phyloP scores from a whole-genome alignment of 2,888 invertebrate species.

The Acholoe squamosa region DNA sequence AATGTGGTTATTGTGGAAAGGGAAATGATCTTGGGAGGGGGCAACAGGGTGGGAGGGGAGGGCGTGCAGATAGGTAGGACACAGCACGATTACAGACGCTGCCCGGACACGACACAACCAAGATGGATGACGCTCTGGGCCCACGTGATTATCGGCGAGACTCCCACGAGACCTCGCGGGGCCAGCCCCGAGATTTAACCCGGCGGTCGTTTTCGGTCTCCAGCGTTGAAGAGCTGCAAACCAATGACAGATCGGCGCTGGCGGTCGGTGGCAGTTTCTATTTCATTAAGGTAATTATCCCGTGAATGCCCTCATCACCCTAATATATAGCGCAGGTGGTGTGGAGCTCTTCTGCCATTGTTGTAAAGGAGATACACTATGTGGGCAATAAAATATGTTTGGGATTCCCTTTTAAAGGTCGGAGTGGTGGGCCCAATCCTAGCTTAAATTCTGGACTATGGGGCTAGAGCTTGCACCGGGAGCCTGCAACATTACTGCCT shows the following conservation, averaged over 20 bases:
- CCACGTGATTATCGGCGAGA: constrained; percentile 58
- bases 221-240: neutral
- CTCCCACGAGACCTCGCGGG: constrained; percentile 23
- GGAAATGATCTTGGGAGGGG: neutral
- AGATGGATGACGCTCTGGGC: constrained; percentile 46
- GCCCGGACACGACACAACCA: neutral
- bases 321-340: constrained; percentile 19
- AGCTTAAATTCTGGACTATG: neutral
- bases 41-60: neutral
- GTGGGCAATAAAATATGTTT: neutral
- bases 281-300: constrained; percentile 56
- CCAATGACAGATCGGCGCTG: neutral
- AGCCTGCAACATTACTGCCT: neutral
- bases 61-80: constrained; percentile 38
- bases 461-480: too few species aligned
- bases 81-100: constrained; percentile 7
- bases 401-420: neutral
- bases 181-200: constrained; percentile 55
- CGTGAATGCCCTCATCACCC: constrained; percentile 36
- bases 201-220: neutral
- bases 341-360: neutral
- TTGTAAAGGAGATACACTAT: neutral
- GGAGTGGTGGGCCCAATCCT: neutral
- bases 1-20: neutral
- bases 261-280: neutral